Evolutionary conservation across 1,140 invertebrate genomes (phyloP).

Genomic region (Dinothrombium tinctorium): DNA sequence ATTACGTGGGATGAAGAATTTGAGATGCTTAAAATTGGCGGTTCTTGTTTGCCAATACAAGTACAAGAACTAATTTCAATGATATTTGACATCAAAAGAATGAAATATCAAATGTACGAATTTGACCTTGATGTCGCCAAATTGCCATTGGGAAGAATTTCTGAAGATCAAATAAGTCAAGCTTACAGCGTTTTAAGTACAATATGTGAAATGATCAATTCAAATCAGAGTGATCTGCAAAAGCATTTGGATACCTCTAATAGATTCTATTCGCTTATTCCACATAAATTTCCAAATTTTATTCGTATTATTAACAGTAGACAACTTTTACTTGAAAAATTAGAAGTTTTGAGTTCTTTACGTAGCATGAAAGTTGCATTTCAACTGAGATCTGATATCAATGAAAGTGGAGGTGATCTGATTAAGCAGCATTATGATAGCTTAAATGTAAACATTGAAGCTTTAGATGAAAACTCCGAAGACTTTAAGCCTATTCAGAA

Average conservation of each 20-base stretch:
- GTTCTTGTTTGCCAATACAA: conserved; percentile 41
- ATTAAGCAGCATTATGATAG: conserved; percentile 73
- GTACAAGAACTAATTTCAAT: conserved; percentile 59
- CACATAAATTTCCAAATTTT: conserved; percentile 72
- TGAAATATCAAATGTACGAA: conserved; percentile 78
- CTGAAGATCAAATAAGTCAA: conserved; percentile 60
- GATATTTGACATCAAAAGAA: conserved; percentile 71
- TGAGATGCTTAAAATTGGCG: conserved; percentile 8
- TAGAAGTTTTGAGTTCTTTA: conserved; percentile 71
- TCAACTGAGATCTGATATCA: conserved; percentile 41
- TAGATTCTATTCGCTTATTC: conserved; percentile 77
- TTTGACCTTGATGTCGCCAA: conserved; percentile 91
- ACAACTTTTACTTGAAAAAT: conserved; percentile 56
- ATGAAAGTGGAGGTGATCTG: conserved; percentile 30
- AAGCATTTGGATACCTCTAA: conserved; percentile 62
- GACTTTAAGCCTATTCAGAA: conserved; percentile 48
- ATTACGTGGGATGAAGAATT: conserved; percentile 7
- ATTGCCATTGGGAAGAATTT: conserved; percentile 91
- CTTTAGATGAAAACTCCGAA: conserved; percentile 38
- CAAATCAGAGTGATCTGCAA: conserved; percentile 15
- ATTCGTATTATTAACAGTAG: conserved; percentile 51
- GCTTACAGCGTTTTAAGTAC: conserved; percentile 61
- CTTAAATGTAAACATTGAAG: conserved; percentile 53
- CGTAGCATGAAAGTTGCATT: conserved; percentile 88
- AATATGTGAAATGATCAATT: conserved; percentile 34